A percentile compares a stretch with the other conserved stretches of the same genome.
These are phyloP conservation scores for Paracentrotus lividus DNA, from an alignment of 53 echinoderm and acorn worm species.

Conservation along the genomic window DNA sequence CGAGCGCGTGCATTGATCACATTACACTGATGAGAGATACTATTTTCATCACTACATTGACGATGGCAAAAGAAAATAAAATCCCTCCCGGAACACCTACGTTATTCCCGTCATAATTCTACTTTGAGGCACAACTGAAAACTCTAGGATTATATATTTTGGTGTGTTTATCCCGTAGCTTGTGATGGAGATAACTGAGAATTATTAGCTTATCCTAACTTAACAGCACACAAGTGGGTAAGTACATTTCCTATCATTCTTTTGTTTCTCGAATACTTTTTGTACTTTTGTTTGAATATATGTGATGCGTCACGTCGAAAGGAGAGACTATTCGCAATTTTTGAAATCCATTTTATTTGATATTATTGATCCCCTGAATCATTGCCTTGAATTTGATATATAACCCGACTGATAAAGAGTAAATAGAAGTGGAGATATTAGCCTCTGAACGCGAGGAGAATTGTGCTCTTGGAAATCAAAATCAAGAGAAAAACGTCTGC, in stretches of 20 bases:
- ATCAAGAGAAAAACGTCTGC: no score
- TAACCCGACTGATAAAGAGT: no score
- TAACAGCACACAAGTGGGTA: neutral
- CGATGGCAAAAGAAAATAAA: neutral
- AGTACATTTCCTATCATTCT: neutral
- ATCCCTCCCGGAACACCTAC: neutral
- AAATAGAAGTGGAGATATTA: no score
- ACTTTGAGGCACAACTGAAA: neutral
- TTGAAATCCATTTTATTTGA: no score
- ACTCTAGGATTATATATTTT: conserved; percentile 30
- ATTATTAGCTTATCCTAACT: neutral
- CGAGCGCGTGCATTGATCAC: neutral
- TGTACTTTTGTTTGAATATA: neutral
- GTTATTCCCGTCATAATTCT: neutral
- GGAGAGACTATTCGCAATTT: no score
- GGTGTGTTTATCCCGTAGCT: neutral
- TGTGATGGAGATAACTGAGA: conserved; percentile 6
- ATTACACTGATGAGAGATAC: neutral
- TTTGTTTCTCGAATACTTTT: neutral
- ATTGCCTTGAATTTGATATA: no score
- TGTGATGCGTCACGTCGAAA: no score
- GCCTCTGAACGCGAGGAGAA: no score
- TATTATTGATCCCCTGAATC: no score
- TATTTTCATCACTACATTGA: neutral
- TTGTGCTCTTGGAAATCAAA: no score